Evolutionary conservation across 2,797 vertebrate species (phyloP).

Genomic region (Myripristis jacobus): DNA sequence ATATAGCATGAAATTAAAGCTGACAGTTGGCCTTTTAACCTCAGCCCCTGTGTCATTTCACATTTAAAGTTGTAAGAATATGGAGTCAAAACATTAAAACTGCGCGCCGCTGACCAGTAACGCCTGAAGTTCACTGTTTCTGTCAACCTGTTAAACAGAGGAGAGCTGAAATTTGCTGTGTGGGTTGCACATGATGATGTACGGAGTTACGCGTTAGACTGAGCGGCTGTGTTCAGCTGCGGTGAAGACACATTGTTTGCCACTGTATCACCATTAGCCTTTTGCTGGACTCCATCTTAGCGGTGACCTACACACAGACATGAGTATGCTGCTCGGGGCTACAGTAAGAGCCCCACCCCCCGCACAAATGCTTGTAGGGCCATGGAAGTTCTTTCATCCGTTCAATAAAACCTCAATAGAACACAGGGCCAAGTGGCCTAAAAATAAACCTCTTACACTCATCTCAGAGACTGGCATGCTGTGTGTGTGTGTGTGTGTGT

Average conservation of each 20-base stretch:
- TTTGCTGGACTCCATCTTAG: conserved; percentile 54
- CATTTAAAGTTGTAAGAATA: conserved; percentile 13
- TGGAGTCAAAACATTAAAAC: conserved; percentile 12
- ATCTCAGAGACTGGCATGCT: conserved; percentile 71
- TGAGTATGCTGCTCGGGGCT: conserved; percentile 64
- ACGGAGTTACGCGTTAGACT: not conserved
- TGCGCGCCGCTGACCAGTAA: not conserved
- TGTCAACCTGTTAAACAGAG: conserved; percentile 37
- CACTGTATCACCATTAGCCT: conserved; percentile 24
- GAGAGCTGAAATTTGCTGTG: not conserved
- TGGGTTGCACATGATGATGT: not conserved
- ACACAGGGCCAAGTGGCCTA: conserved; percentile 73
- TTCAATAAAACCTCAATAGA: conserved; percentile 78
- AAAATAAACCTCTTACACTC: conserved; percentile 80
- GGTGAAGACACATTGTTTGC: conserved; percentile 9
- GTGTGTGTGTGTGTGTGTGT: conserved; percentile 42
- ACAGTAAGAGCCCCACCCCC: conserved; percentile 63
- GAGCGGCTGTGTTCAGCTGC: conserved; percentile 5
- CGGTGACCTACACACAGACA: conserved; percentile 72
- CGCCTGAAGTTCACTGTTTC: conserved; percentile 27
- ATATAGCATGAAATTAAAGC: not conserved
- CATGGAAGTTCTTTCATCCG: conserved; percentile 75
- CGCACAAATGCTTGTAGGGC: conserved; percentile 56
- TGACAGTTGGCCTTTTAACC: not conserved
- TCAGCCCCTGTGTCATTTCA: not conserved